Conservation (phyloP, 2,113 vertebrate genomes). For the Neogobius melanostomus region DNA sequence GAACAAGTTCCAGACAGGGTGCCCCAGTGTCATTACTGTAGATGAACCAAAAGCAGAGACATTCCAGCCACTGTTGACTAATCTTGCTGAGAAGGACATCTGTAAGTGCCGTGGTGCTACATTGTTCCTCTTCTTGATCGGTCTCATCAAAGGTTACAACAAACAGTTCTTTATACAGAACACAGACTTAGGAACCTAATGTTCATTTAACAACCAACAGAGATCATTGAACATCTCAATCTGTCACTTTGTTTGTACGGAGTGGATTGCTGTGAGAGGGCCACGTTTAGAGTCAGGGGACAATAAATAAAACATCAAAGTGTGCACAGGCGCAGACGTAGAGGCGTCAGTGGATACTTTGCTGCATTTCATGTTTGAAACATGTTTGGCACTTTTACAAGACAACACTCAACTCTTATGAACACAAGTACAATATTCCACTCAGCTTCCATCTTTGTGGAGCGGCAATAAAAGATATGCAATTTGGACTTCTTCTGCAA, state of each 20-base stretch:
- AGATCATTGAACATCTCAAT: background rate
- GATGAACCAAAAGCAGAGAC: too few relatives aligned
- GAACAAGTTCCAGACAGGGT: too few relatives aligned
- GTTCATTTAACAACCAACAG: too few relatives aligned
- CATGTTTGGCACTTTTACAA: constrained; percentile 44
- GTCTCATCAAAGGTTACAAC: too few relatives aligned
- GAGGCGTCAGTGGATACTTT: constrained; percentile 27
- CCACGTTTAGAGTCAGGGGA: constrained; percentile 7
- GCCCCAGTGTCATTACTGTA: too few relatives aligned
- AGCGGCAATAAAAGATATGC: background rate
- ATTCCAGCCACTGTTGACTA: too few relatives aligned
- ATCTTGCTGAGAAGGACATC: too few relatives aligned
- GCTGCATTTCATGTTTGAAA: constrained; percentile 50
- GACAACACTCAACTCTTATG: constrained; percentile 20
- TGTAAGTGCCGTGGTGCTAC: too few relatives aligned
- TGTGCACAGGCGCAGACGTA: constrained; percentile 11
- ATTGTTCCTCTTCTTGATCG: too few relatives aligned
- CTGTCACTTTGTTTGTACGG: background rate
- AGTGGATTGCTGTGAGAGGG: background rate
- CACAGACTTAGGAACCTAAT: too few relatives aligned
- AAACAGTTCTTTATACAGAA: too few relatives aligned
- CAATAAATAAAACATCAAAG: constrained; percentile 66
- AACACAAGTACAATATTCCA: constrained; percentile 15
- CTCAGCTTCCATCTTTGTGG: background rate
- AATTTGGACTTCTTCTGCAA: too few relatives aligned